Conservation (phyloP, 2,113 vertebrate genomes). For the human (Homo sapiens) region GRCh38 chr18:57363501-57364000, state of each 20-base stretch:
- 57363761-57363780: neutral
- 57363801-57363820: constrained; percentile 2
- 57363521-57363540: neutral
- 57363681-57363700: neutral
- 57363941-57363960: neutral
- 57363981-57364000: neutral
- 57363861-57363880: neutral
- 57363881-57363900: neutral
- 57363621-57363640: neutral
- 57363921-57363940: neutral
- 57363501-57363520: neutral
- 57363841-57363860: neutral
- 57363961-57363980: neutral
- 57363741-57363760: neutral
- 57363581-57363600: neutral
- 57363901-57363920: neutral
- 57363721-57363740: neutral
- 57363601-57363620: neutral
- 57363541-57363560: neutral
- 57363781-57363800: neutral
- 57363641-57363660: neutral
- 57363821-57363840: neutral
- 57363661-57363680: neutral
- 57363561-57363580: neutral
- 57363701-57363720: neutral